phyloP scores from a whole-genome alignment of 2,113 vertebrate genomes.

The Labeo rohita region DNA sequence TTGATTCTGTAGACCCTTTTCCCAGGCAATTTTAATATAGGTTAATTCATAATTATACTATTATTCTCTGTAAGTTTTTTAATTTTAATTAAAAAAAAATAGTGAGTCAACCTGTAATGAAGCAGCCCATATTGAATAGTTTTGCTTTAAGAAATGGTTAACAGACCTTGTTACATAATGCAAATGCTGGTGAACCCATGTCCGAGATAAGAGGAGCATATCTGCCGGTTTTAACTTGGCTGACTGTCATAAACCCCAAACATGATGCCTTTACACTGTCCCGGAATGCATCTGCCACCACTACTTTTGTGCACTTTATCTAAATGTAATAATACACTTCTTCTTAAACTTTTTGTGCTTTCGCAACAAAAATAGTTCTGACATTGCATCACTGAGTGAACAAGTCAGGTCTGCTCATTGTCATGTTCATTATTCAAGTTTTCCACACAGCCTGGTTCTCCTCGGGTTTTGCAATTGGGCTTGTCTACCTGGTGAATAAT shows the following conservation, averaged over 20 bases:
- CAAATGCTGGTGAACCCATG: neutral
- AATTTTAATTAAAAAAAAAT: too few species aligned
- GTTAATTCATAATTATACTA: too few species aligned
- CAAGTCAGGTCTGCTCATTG: conserved; percentile 15
- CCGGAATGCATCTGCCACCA: neutral
- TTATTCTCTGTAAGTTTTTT: too few species aligned
- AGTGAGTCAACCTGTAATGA: neutral
- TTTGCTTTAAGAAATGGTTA: conserved; percentile 9
- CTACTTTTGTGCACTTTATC: neutral
- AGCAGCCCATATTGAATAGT: neutral
- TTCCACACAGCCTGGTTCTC: conserved; percentile 6
- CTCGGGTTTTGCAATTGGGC: neutral
- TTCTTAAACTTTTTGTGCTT: neutral
- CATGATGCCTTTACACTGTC: neutral
- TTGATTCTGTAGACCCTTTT: too few species aligned
- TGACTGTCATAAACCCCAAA: neutral
- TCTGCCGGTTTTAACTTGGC: neutral
- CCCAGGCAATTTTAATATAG: too few species aligned
- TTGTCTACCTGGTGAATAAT: conserved; percentile 8
- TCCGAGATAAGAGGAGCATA: conserved; percentile 7
- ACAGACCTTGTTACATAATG: neutral
- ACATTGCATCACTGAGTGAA: neutral
- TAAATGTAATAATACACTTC: neutral
- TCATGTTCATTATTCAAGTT: conserved; percentile 15
- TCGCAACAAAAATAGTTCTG: neutral